Base-by-base conservation (phyloP, 2,797 vertebrate species). In the Sphaeramia orbicularis region DNA sequence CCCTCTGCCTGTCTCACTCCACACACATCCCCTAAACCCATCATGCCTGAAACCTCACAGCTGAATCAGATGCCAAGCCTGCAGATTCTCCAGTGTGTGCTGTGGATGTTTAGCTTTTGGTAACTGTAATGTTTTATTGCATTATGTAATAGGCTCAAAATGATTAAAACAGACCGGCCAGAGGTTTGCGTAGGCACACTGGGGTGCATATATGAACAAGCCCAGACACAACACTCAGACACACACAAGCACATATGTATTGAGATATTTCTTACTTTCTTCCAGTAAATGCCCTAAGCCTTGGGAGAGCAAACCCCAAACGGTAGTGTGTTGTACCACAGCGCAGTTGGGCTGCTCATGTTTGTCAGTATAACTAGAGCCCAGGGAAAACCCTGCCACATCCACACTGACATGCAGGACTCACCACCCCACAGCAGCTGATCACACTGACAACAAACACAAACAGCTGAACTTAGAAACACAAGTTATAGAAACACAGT, bases 371-470 rank as follows among this genome's bases (percentile, higher is more conserved):
- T 60, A 85, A 81, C 65, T 54, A 12, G 62, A 84, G 71, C 24
- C 24, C 67, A 72, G 84, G 80, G 81, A 91, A 89, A 91, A 88
- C 73, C 84, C 86, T 82, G 87, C 89, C 89, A 90, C 89, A 90
- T 90, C 85, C 80, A 90, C 89, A 81, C 58, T 13, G 16, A 60
- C 61, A 47, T n/a, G 61, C 30, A 11, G 51, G 36, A 51, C 32
- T 50, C 62, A 54, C 70, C 68, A 8, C 50, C 58, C 58, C 65
- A 56, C 71, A 71, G 59, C 48, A 24, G 59, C 43, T 1, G 24
- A 80, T 62, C 72, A 73, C 24, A 8, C 13, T 15, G 65, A 48
- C 37, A 41, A 54, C 6, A 50, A 27, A 50, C 18, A 44, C n/a
- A 11, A 51, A 48, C 48, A 62, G 43, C 43, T 48, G 50, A 65